Evolutionary conservation across 2,797 vertebrate species (phyloP), one percentile per base, ranked within the genome.

Genomic region (Odontamblyopus rebecca): DNA sequence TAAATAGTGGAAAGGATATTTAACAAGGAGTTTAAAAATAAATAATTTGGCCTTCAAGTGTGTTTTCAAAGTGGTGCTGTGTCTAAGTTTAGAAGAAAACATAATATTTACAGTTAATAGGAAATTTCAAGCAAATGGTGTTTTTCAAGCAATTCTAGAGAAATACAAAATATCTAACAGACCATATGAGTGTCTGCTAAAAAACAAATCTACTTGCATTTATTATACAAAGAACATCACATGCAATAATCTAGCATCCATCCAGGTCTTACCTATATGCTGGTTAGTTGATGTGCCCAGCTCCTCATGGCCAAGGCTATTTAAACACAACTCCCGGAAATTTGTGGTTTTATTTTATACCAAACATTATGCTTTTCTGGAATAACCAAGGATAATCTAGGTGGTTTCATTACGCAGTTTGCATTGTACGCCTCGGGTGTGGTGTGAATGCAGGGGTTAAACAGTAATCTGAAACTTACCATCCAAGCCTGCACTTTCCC

Each of bases 1-100:
- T n/a, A 35, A 54, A 71, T 16, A 72, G 11, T 80, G 60, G 60
- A 70, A 63, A 51, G 6, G 1, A 7, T 15, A 1, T 61, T 38
- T 71, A 29, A 70, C 9, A n/a, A 13, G 32, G 18, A 12, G n/a
- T 23, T 26, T 44, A 44, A 64, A 64, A 41, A 26, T 35, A 35
- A 13, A 44, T 19, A 19, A 19, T 66, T 19, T 19, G 9, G 19
- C 2, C 3, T 1, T 4, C 5, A 18, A 65, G 15, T 48, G n/a
- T 63, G 63, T 65, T 65, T 65, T 50, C 26, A 11, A 4, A 66
- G 26, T 16, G 23, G 8, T 41, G 61, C 15, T 16, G 3, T 64
- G 35, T 62, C 61, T 38, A 32, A 6, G 56, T 26, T n/a, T 11
- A 27, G 18, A 19, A 61, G 30, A 13, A 61, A 61, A 32, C 60